Base-by-base conservation (phyloP, 1,140 invertebrate species). In the Pseudoatta argentina region DNA sequence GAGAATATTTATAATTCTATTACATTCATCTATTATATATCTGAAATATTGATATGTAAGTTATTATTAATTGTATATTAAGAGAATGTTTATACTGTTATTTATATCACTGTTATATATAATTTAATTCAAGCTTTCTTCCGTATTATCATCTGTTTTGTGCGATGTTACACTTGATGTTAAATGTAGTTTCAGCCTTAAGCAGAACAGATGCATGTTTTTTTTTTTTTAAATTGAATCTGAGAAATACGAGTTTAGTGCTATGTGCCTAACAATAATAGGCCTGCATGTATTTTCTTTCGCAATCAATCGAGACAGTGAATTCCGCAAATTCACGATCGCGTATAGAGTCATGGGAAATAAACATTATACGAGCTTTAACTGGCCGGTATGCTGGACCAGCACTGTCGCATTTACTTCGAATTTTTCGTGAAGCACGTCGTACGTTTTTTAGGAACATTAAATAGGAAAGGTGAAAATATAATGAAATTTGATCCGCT, bases 301-400 rank as follows among this genome's bases (percentile, higher is more conserved):
- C n/a, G 8, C 6, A 48, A 78, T 63, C 14, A 63, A 78, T 66
- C 10, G 24, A 48, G 8, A 48, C 21, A 39, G 18, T 21, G 16
- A 48, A 44, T 66, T 64, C 12, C 3, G 6, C 24, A 24, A 78
- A 21, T 67, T 67, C 30, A 5, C 21, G 6, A 79, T 34, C 18
- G 77, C 48, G 21, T 8, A 51, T 57, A 66, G 21, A 2, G 66
- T 81, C 34, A 39, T 39, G n/a, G 57, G 30, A 57, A 30, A 57
- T 69, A 90, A 75, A 63, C 87, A 77, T 66, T 64, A 89, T 76
- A 86, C 8, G 34, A 89, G 83, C 87, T 89, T 89, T 86, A 89
- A 89, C 77, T 82, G 55, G 48, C 44, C 53, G 48, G 18, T 48
- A 39, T 82, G 77, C 39, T 76, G 79, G 66, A 48, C 44, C 51